Base-by-base conservation (phyloP, 1,140 invertebrate genomes). In the Drosophila ficusphila region DNA sequence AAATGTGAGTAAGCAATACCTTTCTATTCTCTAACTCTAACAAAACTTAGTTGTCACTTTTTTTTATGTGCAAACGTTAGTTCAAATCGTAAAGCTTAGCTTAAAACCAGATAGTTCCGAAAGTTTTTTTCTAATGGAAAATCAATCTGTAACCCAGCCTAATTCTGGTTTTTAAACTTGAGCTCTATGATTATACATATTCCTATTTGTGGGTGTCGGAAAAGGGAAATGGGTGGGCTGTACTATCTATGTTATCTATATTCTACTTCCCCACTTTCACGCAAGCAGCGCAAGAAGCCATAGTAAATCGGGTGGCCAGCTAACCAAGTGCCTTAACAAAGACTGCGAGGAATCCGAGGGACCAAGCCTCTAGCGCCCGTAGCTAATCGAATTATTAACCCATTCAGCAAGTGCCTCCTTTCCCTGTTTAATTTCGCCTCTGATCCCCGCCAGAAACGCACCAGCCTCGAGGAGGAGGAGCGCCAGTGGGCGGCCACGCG, bases 401-500 rank as follows among this genome's bases (percentile, higher is more conserved):
- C 47, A 67, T 21, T 18, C 36, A 25, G 11, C 31, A 25, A 39
- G 60, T 53, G 23, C 36, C 23, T 53, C 29, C 16, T 9, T 29
- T 14, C 7, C 33, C 29, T 14, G 5, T 18, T 41, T 39, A 56
- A 58, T 21, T 21, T 39, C 56, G 14, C 11, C 8, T 57, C 39
- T 67, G 39, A 51, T 68, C 23, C 47, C 42, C 42, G 21, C 12
- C 27, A 42, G 44, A 39, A 16, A 7, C 19, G 41, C 8, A 5
- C 8, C n/a, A 18, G 62, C 25, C 46, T 36, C 29, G 27, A 46
- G 16, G 33, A 33, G 46, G 25, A 46, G 29, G 46, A 54, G 12
- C 27, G 31, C 11, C 56, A 82, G 21, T 14, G 54, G 42, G 95
- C 95, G n/a, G 95, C 94, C 27, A 94, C 93, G 29, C 92, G 92